Percentiles rank a stretch among this genome's conserved stretches.
phyloP scores from a whole-genome alignment of 2,797 vertebrate genomes.

The Ammospiza maritima region DNA sequence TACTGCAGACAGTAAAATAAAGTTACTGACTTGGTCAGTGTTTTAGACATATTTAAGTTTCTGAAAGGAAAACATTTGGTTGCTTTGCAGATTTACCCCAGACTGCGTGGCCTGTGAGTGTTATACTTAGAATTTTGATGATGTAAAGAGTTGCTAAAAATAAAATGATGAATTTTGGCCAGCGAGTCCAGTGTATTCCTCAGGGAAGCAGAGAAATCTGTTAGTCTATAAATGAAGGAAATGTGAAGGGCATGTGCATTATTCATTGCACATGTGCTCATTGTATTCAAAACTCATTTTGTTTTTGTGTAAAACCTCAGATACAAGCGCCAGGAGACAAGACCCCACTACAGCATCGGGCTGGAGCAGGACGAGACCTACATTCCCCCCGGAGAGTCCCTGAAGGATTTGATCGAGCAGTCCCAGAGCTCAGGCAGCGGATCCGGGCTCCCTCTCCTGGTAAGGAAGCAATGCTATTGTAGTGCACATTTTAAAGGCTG shows the following conservation, averaged over 20 bases:
- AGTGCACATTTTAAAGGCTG: background rate
- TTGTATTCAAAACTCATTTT: background rate
- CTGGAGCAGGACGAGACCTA: conserved; percentile 92
- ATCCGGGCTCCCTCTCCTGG: conserved; percentile 99
- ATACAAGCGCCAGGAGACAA: conserved; percentile 87
- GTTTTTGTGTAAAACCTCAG: conserved; percentile 66
- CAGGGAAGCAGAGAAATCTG: background rate
- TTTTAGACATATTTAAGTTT: background rate
- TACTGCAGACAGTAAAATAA: background rate
- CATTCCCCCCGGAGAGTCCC: conserved; percentile 90
- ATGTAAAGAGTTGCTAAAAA: background rate
- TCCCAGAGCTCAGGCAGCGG: conserved; percentile 96
- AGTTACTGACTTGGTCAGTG: background rate
- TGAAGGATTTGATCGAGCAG: conserved; percentile 93
- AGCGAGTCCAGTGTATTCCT: background rate
- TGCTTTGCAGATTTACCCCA: background rate
- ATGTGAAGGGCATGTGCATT: background rate
- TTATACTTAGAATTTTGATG: background rate
- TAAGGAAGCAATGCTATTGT: conserved; percentile 65
- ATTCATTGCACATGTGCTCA: background rate
- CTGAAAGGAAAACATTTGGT: background rate
- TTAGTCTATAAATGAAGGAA: background rate
- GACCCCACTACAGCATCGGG: conserved; percentile 89
- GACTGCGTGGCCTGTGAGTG: background rate
- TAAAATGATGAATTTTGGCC: background rate